These are phyloP conservation scores for Avahi laniger DNA, from an alignment of 2,797 vertebrate species.

Conservation along the genomic window DNA sequence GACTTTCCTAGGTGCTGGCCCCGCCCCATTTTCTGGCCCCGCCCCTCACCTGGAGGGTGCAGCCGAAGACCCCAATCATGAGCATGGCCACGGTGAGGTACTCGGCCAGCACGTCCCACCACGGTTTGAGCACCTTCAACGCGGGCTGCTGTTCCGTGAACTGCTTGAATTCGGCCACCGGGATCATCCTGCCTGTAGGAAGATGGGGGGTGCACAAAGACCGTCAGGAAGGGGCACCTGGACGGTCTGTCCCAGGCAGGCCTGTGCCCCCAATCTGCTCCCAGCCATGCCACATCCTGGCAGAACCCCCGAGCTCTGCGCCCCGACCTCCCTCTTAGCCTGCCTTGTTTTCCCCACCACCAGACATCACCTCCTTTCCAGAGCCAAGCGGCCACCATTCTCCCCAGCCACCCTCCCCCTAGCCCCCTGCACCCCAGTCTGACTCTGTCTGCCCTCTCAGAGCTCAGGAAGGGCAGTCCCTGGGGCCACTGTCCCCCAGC, in stretches of 20 bases:
- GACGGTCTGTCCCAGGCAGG: too few species aligned
- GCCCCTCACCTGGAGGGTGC: slow-evolving; percentile 91
- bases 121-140: slow-evolving; percentile 93
- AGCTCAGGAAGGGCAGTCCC: background rate
- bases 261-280: background rate
- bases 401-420: background rate
- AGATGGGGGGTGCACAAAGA: background rate
- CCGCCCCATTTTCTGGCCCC: background rate
- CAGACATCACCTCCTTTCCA: background rate
- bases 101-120: slow-evolving; percentile 96
- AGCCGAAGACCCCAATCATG: slow-evolving; percentile 95
- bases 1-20: background rate
- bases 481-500: background rate
- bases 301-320: background rate
- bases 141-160: slow-evolving; percentile 89
- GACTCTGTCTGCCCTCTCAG: background rate
- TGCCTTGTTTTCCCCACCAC: background rate
- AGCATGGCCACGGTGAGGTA: slow-evolving; percentile 94
- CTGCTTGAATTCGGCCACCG: slow-evolving; percentile 92
- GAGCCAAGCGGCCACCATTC: background rate
- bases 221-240: background rate
- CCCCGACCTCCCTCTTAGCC: background rate
- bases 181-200: slow-evolving; percentile 89
- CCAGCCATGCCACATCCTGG: background rate
- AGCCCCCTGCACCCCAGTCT: background rate